Evolutionary conservation across 2,113 vertebrate genomes (phyloP).

Genomic region (Typhlomys cinereus): DNA sequence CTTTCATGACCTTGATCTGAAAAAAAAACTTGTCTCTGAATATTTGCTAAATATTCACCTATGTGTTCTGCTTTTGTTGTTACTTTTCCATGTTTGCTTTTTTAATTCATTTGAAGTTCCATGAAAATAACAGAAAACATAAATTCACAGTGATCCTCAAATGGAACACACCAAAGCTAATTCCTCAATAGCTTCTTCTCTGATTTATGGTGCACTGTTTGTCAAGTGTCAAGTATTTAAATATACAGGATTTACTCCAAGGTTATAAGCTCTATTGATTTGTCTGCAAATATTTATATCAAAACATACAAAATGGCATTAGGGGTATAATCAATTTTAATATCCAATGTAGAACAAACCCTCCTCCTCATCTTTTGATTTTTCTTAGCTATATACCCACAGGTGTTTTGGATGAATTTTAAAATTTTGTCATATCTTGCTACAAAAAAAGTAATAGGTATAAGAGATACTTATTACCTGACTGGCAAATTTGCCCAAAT

Average conservation of each 20-base stretch:
- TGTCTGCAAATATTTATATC: conserved; percentile 29
- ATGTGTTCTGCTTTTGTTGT: neutral
- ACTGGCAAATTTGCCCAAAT: neutral
- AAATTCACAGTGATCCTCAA: neutral
- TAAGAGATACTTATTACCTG: neutral
- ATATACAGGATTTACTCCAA: conserved; percentile 38
- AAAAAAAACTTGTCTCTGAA: neutral
- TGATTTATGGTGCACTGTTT: conserved; percentile 13
- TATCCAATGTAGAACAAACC: neutral
- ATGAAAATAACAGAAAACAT: conserved; percentile 11
- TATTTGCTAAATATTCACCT: neutral
- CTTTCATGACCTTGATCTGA: conserved; percentile 13
- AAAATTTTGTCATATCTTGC: conserved; percentile 7
- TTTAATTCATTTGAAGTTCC: neutral
- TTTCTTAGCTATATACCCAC: neutral
- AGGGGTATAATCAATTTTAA: conserved; percentile 38
- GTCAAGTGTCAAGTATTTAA: conserved; percentile 26
- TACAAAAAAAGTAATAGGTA: conserved; percentile 19
- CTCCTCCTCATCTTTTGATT: neutral
- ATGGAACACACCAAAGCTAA: conserved; percentile 29
- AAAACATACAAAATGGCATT: conserved; percentile 27
- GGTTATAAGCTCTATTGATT: conserved; percentile 24
- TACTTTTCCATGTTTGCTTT: conserved; percentile 33
- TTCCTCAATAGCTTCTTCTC: conserved; percentile 1
- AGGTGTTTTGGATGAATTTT: neutral